Base-by-base conservation (phyloP, 2,113 vertebrate species). In the Ranitomeya imitator region DNA sequence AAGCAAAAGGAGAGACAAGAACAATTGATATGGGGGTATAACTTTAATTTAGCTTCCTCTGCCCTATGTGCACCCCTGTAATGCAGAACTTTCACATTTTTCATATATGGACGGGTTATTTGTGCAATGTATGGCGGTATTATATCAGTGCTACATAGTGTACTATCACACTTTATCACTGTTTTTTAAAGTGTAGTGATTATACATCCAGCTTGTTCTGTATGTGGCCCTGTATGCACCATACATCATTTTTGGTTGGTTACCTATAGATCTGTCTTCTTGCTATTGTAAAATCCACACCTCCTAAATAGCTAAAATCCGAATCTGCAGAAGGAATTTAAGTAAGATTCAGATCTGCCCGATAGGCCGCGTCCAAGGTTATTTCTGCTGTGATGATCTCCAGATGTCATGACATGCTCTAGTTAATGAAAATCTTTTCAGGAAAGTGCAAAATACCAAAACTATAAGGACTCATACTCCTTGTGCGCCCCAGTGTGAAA, bases 291-390 rank as follows among this genome's bases (percentile, higher is more conserved):
- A 55, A 55, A 54, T 79, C 51, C 19, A 23, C 76, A 52, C 45
- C 10, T 21, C 19, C 10, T 77, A n/a, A 78, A n/a, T 55, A 23
- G 51, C 76, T 54, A 4, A 21, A 19, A n/a, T 0, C 19, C 5
- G 57, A 59, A 79, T 79, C 21, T 79, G 78, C 54, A 13, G 54
- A 79, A 79, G 78, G 52, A 57, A 57, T 79, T 23, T 57, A 79
- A 59, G 57, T 26, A 79, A 8, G 55, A 57, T 7, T 59, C 52
- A 57, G 0, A 55, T 79, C 51, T 14, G 52, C 21, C 76, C 10
- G 45, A 21, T 52, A 52, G 2, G 18, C 8, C 18, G 76, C 16
- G 26, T 15, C 0, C 45, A 14, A 21, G 15, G 26, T 79, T 57
- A 79, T 15, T 12, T 59, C 54, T 79, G 52, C 77, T 23, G n/a